phyloP scores from a whole-genome alignment of 2,888 invertebrate genomes.

The Ectobius pallidus region DNA sequence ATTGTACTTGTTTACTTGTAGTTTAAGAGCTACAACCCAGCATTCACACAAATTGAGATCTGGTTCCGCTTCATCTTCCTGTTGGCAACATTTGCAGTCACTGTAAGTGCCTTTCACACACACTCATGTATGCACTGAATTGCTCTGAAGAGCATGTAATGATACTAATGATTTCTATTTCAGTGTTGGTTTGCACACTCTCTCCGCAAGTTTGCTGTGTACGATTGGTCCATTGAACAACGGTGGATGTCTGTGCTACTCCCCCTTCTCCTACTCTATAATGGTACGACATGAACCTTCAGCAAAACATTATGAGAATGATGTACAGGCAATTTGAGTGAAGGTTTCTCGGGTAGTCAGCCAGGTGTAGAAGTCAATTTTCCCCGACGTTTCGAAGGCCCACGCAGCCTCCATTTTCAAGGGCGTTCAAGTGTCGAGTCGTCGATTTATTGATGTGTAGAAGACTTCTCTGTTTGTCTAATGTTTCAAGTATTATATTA shows the following conservation, averaged over 20 bases:
- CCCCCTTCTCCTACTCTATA: conserved; percentile 86
- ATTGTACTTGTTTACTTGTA: no score
- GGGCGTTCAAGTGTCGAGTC: no score
- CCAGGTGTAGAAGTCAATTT: no score
- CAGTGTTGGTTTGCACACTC: conserved; percentile 95
- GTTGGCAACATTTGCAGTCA: conserved; percentile 81
- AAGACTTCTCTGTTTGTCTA: no score
- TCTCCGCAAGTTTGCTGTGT: conserved; percentile 82
- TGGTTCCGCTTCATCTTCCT: conserved; percentile 96
- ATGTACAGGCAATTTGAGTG: background rate
- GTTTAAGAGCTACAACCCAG: conserved; percentile 96
- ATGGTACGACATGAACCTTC: conserved; percentile 75
- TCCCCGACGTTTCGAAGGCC: no score
- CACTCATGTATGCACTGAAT: background rate
- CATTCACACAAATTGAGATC: conserved; percentile 95
- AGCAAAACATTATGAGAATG: background rate
- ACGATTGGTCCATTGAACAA: conserved; percentile 98
- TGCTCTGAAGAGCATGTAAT: background rate
- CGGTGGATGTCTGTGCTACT: conserved; percentile 92
- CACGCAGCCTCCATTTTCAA: no score
- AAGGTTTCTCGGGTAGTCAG: no score
- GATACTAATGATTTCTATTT: conserved; percentile 52
- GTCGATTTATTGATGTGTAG: no score
- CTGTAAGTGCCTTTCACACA: conserved; percentile 80
- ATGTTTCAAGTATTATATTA: no score